These are phyloP conservation scores for Bombylius discolor DNA, from an alignment of 2,888 invertebrate species.

Conservation along the genomic window DNA sequence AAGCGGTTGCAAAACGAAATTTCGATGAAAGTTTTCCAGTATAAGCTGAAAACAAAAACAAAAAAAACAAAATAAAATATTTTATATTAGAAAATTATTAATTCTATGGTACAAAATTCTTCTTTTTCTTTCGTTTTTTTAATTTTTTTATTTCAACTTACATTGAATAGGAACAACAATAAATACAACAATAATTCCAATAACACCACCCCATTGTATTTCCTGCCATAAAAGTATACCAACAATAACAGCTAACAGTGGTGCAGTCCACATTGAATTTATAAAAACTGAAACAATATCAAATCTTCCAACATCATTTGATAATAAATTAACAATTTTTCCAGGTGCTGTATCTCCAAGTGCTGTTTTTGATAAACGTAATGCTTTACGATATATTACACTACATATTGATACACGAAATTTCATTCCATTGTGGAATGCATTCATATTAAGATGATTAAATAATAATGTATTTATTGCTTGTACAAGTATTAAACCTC, in stretches of 20 bases:
- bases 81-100: background rate
- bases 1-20: slow-evolving; percentile 40
- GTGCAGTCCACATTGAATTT: slow-evolving; percentile 73
- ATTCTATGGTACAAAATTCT: no score
- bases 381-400: slow-evolving; percentile 72
- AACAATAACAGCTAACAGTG: slow-evolving; percentile 49
- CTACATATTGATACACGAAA: slow-evolving; percentile 71
- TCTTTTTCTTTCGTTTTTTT: no score
- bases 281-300: slow-evolving; percentile 61
- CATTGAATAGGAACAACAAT: slow-evolving; percentile 67
- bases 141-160: no score
- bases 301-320: slow-evolving; percentile 77
- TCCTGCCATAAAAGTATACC: slow-evolving; percentile 55
- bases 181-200: slow-evolving; percentile 57
- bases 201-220: slow-evolving; percentile 50
- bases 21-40: slow-evolving; percentile 24
- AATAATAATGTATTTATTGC: slow-evolving; percentile 36
- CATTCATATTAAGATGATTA: slow-evolving; percentile 54
- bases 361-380: slow-evolving; percentile 52
- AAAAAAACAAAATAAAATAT: no score
- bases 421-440: slow-evolving; percentile 69
- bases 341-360: slow-evolving; percentile 74
- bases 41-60: slow-evolving; percentile 18
- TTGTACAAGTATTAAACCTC: slow-evolving; percentile 30
- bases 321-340: slow-evolving; percentile 75